Evolutionary conservation across 2,797 vertebrate species (phyloP).

Genomic region (Liasis olivaceus): DNA sequence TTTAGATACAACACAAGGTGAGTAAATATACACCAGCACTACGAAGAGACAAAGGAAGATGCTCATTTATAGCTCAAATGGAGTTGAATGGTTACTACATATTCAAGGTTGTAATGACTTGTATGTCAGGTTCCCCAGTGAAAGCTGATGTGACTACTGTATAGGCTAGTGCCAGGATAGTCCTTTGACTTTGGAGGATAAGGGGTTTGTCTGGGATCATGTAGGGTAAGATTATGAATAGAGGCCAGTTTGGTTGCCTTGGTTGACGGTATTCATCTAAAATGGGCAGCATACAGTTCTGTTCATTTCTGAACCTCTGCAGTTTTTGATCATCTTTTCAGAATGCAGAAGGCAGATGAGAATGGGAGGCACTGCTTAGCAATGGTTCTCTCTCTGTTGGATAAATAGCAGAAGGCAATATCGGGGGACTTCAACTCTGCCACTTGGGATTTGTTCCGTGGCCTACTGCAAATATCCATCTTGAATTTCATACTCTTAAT

Average conservation of each 20-base stretch:
- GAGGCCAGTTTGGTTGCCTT: background rate
- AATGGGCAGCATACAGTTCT: background rate
- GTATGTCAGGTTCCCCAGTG: background rate
- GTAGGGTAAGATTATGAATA: background rate
- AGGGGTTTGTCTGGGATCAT: background rate
- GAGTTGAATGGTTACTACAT: background rate
- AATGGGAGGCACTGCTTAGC: background rate
- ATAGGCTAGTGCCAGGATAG: background rate
- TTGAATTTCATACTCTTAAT: background rate
- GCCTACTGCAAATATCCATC: background rate
- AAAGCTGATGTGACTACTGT: background rate
- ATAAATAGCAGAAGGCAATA: background rate
- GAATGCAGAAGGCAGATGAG: background rate
- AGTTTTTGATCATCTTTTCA: background rate
- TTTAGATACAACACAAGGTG: background rate
- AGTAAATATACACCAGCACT: accelerated
- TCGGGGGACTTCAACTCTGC: background rate
- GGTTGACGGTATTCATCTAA: background rate
- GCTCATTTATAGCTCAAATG: background rate
- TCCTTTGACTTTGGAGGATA: background rate
- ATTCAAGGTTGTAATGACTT: background rate
- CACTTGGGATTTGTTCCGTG: background rate
- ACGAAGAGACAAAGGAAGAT: background rate
- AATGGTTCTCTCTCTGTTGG: background rate
- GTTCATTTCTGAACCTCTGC: background rate